Percentiles rank a stretch among this genome's conserved stretches.
These are phyloP conservation scores for Chrysocyon brachyurus DNA, from an alignment of 2,797 vertebrate genomes.

Conservation along the genomic window DNA sequence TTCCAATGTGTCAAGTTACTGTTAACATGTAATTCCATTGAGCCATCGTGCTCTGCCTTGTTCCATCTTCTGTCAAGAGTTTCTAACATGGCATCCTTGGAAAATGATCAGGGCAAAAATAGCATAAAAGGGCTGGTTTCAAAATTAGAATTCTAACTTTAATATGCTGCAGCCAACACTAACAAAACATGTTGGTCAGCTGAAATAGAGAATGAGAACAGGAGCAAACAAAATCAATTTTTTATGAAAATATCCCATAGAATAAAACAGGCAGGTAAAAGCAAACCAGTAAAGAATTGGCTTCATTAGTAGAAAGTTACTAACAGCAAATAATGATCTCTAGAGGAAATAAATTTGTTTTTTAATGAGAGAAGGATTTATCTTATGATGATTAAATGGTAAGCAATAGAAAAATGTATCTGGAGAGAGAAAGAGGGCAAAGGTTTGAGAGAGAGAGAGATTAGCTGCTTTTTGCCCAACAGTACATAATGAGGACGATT, in stretches of 20 bases:
- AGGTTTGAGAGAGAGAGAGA: constrained; percentile 62
- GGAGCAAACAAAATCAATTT: constrained; percentile 42
- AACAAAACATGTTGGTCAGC: constrained; percentile 11
- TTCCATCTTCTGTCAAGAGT: constrained; percentile 19
- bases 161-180: not conserved
- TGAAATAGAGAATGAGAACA: not conserved
- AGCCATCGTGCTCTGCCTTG: not conserved
- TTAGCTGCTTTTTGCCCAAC: constrained; percentile 66
- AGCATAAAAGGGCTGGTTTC: not conserved
- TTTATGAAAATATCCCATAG: constrained; percentile 6
- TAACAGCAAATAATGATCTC: constrained; percentile 72
- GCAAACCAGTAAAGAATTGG: constrained; percentile 30
- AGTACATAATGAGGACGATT: constrained; percentile 67
- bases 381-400: constrained; percentile 78
- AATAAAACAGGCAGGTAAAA: constrained; percentile 27
- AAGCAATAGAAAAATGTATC: constrained; percentile 72
- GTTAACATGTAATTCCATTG: constrained; percentile 32
- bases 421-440: constrained; percentile 69
- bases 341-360: constrained; percentile 66
- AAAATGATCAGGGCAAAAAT: constrained; percentile 44
- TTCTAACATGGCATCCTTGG: not conserved
- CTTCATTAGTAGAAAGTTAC: constrained; percentile 59
- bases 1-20: constrained; percentile 3
- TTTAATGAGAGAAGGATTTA: constrained; percentile 74
- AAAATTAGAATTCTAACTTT: constrained; percentile 62